Evolutionary conservation across 2,797 vertebrate species (phyloP).

Genomic region (Botia kubotai): DNA sequence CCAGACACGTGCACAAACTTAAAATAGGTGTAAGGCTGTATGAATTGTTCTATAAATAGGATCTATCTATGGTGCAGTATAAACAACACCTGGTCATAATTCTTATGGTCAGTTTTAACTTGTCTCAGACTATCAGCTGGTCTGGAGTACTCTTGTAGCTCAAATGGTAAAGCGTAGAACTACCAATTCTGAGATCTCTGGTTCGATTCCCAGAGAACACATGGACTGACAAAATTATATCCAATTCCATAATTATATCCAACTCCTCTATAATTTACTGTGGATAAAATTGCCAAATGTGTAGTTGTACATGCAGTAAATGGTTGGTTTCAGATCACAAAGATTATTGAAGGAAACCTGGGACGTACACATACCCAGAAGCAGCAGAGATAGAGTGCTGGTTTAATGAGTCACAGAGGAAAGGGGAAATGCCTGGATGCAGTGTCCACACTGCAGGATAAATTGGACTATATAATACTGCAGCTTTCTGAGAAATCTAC

Average conservation of each 20-base stretch:
- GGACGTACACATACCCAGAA: neutral
- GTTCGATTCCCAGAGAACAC: neutral
- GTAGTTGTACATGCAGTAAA: too few species aligned
- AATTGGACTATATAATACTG: conserved; percentile 51
- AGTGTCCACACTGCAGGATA: conserved; percentile 56
- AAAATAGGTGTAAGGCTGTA: conserved; percentile 48
- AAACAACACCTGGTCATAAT: conserved; percentile 29
- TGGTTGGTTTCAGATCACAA: too few species aligned
- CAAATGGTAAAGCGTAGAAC: neutral
- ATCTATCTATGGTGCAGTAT: neutral
- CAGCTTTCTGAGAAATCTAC: conserved; percentile 51
- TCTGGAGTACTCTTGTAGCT: neutral
- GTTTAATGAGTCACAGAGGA: conserved; percentile 79
- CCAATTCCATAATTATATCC: neutral
- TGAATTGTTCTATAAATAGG: conserved; percentile 49
- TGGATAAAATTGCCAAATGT: neutral
- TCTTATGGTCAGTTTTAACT: conserved; percentile 28
- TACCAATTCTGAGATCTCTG: neutral
- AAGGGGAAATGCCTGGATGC: conserved; percentile 74
- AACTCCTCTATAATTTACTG: neutral
- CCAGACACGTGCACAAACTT: conserved; percentile 17
- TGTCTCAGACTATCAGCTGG: conserved; percentile 3
- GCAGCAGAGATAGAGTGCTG: conserved; percentile 38
- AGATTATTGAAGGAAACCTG: conserved; percentile 1
- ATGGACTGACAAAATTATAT: neutral